phyloP scores from a whole-genome alignment of 2,797 vertebrate species.

The Orestias chungarensis region DNA sequence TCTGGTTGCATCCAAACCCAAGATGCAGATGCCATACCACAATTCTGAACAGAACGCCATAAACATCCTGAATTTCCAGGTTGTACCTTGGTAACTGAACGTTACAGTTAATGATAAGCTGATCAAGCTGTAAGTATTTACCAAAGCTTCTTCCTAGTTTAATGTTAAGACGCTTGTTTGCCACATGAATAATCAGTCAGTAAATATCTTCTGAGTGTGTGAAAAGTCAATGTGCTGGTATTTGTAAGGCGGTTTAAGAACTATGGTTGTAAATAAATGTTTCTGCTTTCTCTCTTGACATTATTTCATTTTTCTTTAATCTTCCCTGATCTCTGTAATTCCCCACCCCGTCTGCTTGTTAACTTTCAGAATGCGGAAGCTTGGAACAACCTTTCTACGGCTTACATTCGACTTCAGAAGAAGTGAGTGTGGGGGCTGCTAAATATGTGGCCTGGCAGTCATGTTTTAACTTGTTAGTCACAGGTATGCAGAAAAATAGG shows the following conservation, averaged over 20 bases:
- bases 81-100: background rate
- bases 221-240: background rate
- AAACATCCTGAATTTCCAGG: no score
- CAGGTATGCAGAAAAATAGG: background rate
- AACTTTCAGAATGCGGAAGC: constrained; percentile 91
- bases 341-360: background rate
- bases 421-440: constrained; percentile 83
- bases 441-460: constrained; percentile 1
- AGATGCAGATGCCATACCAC: no score
- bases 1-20: no score
- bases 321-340: background rate
- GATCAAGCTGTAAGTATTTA: background rate
- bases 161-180: background rate
- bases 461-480: background rate
- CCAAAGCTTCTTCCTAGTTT: background rate
- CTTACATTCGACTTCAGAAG: constrained; percentile 90
- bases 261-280: background rate
- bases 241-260: background rate
- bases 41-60: no score
- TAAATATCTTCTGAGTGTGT: background rate
- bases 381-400: constrained; percentile 97
- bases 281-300: background rate
- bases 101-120: background rate
- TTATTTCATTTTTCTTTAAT: background rate
- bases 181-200: no score